These are phyloP conservation scores for Cephus rjabovi DNA, from an alignment of 2,888 invertebrate species.

Conservation along the genomic window DNA sequence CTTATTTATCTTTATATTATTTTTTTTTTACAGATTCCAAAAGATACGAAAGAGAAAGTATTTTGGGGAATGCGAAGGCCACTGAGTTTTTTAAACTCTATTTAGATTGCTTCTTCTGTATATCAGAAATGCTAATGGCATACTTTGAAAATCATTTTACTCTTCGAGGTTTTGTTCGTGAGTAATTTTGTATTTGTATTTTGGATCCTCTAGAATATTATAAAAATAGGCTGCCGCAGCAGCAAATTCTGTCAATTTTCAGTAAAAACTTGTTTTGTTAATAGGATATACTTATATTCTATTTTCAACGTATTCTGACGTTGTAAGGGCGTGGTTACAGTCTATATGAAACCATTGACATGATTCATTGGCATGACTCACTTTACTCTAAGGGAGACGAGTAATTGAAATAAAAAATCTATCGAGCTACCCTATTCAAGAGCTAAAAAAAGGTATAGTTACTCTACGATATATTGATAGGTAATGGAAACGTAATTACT, in stretches of 20 bases:
- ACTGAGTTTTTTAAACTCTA: neutral
- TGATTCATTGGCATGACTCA: slow-evolving; percentile 43
- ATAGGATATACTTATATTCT: neutral
- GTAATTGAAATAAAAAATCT: neutral
- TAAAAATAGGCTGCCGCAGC: neutral
- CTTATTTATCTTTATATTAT: neutral
- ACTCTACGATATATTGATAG: neutral
- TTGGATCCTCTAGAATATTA: neutral
- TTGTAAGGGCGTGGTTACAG: neutral
- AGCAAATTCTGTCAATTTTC: neutral
- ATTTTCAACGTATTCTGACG: neutral
- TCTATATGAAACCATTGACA: slow-evolving; percentile 23
- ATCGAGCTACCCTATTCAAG: neutral
- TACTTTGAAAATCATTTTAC: neutral
- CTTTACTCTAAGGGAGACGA: slow-evolving; percentile 20
- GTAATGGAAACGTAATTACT: neutral
- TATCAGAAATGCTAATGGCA: neutral
- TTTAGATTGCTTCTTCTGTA: neutral
- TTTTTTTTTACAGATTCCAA: neutral
- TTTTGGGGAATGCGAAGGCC: neutral
- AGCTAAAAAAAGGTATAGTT: neutral
- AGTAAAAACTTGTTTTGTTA: neutral
- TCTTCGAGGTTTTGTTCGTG: neutral
- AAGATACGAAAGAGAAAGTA: neutral
- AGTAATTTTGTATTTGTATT: neutral